phyloP scores from a whole-genome alignment of 2,797 vertebrate species.

The Champsocephalus gunnari region DNA sequence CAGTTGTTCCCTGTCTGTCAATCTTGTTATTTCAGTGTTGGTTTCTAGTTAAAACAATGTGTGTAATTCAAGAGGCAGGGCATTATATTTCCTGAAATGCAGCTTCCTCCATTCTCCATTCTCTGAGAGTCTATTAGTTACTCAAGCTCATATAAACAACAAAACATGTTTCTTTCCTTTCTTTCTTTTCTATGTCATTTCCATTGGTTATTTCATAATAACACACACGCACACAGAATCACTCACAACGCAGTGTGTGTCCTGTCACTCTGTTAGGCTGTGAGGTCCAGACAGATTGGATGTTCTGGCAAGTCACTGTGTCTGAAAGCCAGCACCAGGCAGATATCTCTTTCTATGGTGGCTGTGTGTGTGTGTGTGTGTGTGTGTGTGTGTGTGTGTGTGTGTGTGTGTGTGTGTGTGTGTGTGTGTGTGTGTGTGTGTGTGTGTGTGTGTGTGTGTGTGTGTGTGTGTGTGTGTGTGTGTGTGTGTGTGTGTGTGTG shows the following conservation, averaged over 20 bases:
- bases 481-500: conserved; percentile 30
- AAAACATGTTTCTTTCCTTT: background rate
- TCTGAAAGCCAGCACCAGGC: conserved; percentile 42
- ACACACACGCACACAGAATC: conserved; percentile 6
- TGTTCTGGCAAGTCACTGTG: conserved; percentile 52
- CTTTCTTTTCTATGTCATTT: background rate
- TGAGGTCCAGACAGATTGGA: conserved; percentile 67
- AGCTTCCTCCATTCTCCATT: background rate
- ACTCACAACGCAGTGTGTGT: conserved; percentile 26
- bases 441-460: too few species aligned
- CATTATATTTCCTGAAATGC: background rate
- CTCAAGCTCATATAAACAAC: background rate
- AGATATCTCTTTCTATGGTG: conserved; percentile 38
- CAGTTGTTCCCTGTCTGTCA: background rate
- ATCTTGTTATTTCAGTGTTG: conserved; percentile 3
- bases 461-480: conserved; percentile 40
- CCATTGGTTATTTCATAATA: background rate
- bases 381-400: conserved; percentile 22
- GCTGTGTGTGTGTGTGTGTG: conserved; percentile 17
- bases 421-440: conserved; percentile 33
- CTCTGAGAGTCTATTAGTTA: background rate
- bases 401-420: conserved; percentile 31
- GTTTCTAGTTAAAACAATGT: too few species aligned
- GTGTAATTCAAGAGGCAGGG: too few species aligned
- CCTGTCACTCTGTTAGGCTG: conserved; percentile 46